Evolutionary conservation across 2,113 vertebrate genomes (phyloP).

Genomic region (Pipa parva): DNA sequence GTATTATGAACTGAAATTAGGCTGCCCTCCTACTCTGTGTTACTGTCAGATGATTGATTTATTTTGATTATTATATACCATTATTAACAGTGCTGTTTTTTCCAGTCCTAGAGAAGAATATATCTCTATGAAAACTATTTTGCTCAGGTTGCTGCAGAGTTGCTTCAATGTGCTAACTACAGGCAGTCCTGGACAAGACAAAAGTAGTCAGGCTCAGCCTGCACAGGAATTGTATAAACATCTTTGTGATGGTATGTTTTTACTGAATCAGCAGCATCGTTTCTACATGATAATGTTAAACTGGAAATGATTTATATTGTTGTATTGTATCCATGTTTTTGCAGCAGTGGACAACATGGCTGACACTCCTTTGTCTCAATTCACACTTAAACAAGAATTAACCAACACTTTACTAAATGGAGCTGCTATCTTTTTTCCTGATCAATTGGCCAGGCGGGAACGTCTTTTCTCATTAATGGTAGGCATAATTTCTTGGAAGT

Average conservation of each 20-base stretch:
- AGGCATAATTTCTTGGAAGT: constrained; percentile 44
- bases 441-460: constrained; percentile 76
- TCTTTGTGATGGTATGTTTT: constrained; percentile 77
- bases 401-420: constrained; percentile 84
- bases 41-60: too few species aligned
- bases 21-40: too few species aligned
- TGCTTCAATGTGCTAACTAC: constrained; percentile 78
- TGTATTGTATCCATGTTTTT: not conserved
- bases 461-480: constrained; percentile 96
- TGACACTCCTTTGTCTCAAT: constrained; percentile 63
- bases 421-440: constrained; percentile 92
- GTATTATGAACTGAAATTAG: too few species aligned
- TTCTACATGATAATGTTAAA: not conserved
- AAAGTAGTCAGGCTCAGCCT: constrained; percentile 57
- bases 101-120: constrained; percentile 79
- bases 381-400: constrained; percentile 78
- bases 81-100: not conserved
- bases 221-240: constrained; percentile 80
- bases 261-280: not conserved
- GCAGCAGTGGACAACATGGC: constrained; percentile 80
- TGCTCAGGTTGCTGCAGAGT: constrained; percentile 89
- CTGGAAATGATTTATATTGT: not conserved
- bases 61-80: constrained; percentile 8
- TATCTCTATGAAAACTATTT: constrained; percentile 75
- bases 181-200: constrained; percentile 54